phyloP scores from a whole-genome alignment of 2,113 vertebrate genomes.

The Struthio camelus region DNA sequence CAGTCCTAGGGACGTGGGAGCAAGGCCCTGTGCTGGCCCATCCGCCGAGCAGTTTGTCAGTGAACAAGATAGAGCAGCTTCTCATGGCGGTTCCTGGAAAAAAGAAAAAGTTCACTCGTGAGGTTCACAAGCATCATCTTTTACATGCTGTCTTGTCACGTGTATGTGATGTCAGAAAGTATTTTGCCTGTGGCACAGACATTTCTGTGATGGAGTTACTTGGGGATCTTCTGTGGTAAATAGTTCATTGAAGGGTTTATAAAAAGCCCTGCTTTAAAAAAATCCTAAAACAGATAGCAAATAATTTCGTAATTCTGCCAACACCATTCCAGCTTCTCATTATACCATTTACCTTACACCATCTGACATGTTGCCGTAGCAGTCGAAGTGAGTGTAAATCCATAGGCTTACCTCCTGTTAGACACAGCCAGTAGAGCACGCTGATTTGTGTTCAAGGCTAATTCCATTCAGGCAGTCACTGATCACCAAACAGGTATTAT shows the following conservation, averaged over 20 bases:
- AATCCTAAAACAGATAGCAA: accelerated
- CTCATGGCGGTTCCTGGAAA: too few relatives aligned
- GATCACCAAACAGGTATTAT: not conserved
- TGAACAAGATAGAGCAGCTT: not conserved
- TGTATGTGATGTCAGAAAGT: accelerated
- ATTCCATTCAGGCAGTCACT: accelerated
- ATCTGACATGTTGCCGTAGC: not conserved
- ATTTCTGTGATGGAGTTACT: accelerated
- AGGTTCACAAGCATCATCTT: accelerated
- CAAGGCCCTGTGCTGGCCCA: too few relatives aligned
- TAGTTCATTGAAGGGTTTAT: not conserved
- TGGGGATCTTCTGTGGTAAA: accelerated
- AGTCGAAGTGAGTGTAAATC: not conserved
- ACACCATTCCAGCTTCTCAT: not conserved
- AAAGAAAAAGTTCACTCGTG: accelerated
- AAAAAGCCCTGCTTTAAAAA: not conserved
- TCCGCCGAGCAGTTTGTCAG: not conserved
- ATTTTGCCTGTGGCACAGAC: accelerated
- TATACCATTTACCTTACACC: not conserved
- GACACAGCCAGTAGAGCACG: accelerated
- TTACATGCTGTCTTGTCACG: accelerated
- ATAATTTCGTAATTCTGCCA: not conserved
- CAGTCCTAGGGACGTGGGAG: too few relatives aligned
- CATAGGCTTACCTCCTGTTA: accelerated
- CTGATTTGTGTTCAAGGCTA: not conserved